phyloP scores from a whole-genome alignment of 2,113 vertebrate genomes.

The pig (Sus scrofa) region T2T-Sscrofa CM000819.6:70995501-70996000 shows the following conservation, averaged over 20 bases:
- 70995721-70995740: not conserved
- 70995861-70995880: not conserved
- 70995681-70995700: not conserved
- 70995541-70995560: not conserved
- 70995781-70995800: not conserved
- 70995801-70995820: not conserved
- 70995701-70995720: not conserved
- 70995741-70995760: constrained; percentile 1
- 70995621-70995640: not conserved
- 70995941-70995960: not conserved
- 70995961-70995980: constrained; percentile 1
- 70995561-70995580: not conserved
- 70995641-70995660: not conserved
- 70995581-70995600: not conserved
- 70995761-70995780: not conserved
- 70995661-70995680: not conserved
- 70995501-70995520: not conserved
- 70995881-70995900: not conserved
- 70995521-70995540: not conserved
- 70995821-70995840: not conserved
- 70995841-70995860: not conserved
- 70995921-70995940: not conserved
- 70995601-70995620: not conserved
- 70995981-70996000: not conserved
- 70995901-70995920: not conserved